phyloP scores from a whole-genome alignment of 2,888 invertebrate species.

The Dione juno region DNA sequence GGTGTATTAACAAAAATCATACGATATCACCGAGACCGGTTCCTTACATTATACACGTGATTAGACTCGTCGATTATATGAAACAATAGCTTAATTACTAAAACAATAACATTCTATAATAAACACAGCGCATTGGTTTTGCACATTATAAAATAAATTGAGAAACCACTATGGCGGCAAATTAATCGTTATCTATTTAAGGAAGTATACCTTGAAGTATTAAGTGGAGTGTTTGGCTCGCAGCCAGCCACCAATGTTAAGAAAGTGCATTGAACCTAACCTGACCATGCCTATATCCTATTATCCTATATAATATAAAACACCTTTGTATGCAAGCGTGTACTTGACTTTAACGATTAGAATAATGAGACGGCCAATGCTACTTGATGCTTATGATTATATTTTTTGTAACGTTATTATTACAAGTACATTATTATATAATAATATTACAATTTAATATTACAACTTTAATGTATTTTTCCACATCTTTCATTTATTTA shows the following conservation, averaged over 20 bases:
- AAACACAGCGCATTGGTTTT: constrained; percentile 17
- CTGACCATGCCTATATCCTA: constrained; percentile 54
- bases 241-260: constrained; percentile 70
- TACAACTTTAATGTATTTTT: no score
- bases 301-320: constrained; percentile 53
- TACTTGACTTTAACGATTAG: constrained; percentile 46
- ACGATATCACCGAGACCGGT: constrained; percentile 24
- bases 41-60: constrained; percentile 32
- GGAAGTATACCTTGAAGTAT: constrained; percentile 72
- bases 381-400: constrained; percentile 8
- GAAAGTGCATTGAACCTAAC: constrained; percentile 72
- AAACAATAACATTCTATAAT: constrained; percentile 30
- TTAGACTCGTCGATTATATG: constrained; percentile 35
- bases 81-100: constrained; percentile 41
- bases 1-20: constrained; percentile 17
- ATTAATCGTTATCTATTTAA: constrained; percentile 70
- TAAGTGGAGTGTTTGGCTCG: constrained; percentile 75
- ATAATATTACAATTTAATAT: no score
- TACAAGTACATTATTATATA: not conserved
- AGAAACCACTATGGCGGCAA: constrained; percentile 40
- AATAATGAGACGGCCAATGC: constrained; percentile 28
- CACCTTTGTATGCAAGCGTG: constrained; percentile 50
- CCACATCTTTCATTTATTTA: not conserved
- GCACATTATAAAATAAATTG: constrained; percentile 18
- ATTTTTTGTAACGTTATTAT: not conserved